Evolutionary conservation across 2,888 invertebrate species (phyloP), one percentile per base, ranked within the genome.

Genomic region (Cheilosia grossa): DNA sequence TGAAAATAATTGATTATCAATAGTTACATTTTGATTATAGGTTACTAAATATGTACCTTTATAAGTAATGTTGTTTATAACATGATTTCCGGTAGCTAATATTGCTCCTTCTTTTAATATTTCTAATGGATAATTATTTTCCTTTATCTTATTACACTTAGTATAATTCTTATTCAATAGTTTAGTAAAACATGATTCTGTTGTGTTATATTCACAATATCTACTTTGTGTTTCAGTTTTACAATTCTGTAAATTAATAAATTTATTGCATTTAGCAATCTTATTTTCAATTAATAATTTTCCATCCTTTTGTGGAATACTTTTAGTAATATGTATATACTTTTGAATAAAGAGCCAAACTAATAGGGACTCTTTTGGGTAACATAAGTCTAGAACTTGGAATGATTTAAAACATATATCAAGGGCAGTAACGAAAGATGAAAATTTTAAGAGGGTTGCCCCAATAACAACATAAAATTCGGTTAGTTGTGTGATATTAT

Each of bases 241-340:
- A 33, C 40, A 64, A 51, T 56, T 66, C 24, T 70, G 51, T 44
- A 64, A 64, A 49, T 33, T 37, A 37, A 64, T 51, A 51, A 64
- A 64, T 47, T 51, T 69, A 40, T 69, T 69, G 44, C 44, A 56
- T 69, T 69, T 54, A 54, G 37, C 44, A 53, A 69, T 69, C 19
- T 69, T 51, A 51, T 69, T 69, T 56, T 56, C 54, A 44, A 69
- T 56, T 42, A 69, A 44, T 69, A 69, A 30, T 56, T 69, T 69
- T 42, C 54, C 67, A 54, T 69, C 67, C 19, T 69, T 54, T 54
- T 69, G 67, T 30, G 27, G 27, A 30, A 30, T 30, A 30, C 27
- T 30, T 30, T 30, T 15, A 21, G 15, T 19, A 7, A 64, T 33
- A n/a, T 37, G 40, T 49, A 51, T 51, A 24, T 30, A 30, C 2